phyloP scores from a whole-genome alignment of 1,140 invertebrate genomes.

The Drosophila neocordata region DNA sequence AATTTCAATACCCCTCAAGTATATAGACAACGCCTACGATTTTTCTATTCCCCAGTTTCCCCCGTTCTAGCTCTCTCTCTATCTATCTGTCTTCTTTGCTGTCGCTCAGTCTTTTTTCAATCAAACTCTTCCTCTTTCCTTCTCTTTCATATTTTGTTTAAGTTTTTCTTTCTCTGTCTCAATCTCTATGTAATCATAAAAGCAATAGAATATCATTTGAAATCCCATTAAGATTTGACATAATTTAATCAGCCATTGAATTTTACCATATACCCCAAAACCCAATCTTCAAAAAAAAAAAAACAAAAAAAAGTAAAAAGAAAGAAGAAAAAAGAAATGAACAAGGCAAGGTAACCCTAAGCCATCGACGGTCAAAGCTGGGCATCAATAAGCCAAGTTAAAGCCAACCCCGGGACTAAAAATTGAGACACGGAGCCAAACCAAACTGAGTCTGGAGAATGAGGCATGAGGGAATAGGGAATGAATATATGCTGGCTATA shows the following conservation, averaged over 20 bases:
- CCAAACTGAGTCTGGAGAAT: conserved; percentile 6
- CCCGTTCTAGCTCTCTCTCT: neutral
- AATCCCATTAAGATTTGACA: conserved; percentile 80
- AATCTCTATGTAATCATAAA: conserved; percentile 16
- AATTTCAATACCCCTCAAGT: neutral
- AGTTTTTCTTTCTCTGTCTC: neutral
- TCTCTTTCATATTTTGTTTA: conserved; percentile 11
- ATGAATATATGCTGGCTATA: conserved; percentile 16
- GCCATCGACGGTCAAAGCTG: conserved; percentile 71
- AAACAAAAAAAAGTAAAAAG: conserved; percentile 28
- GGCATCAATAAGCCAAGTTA: conserved; percentile 71
- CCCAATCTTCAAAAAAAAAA: neutral
- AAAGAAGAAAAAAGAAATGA: conserved; percentile 51
- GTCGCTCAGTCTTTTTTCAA: neutral
- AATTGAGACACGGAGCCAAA: conserved; percentile 13
- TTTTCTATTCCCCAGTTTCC: neutral
- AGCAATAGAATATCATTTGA: conserved; percentile 62
- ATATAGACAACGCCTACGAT: conserved; percentile 6
- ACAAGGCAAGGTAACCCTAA: conserved; percentile 69
- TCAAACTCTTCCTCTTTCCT: neutral
- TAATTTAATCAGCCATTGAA: conserved; percentile 58
- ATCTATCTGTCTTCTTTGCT: neutral
- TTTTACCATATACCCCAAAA: conserved; percentile 10
- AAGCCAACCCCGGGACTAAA: conserved; percentile 38
- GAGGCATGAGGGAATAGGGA: conserved; percentile 23